Evolutionary conservation across 2,797 vertebrate species (phyloP).

Genomic region (Pseudochaenichthys georgianus): DNA sequence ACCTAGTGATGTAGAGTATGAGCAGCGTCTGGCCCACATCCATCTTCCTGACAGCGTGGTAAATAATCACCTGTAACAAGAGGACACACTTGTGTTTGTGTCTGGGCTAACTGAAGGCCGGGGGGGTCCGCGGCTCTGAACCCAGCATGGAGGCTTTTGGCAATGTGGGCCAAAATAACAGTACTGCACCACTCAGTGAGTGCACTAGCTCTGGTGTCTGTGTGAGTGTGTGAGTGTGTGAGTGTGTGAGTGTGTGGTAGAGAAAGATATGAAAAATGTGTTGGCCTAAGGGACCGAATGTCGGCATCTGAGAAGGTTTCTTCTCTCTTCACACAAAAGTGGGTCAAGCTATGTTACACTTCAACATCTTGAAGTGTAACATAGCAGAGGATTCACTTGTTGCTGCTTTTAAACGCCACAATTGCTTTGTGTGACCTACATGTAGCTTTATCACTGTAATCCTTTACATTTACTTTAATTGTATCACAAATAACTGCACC

Average conservation of each 20-base stretch:
- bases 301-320: constrained; percentile 49
- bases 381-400: constrained; percentile 3
- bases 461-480: constrained; percentile 2
- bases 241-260: constrained; percentile 37
- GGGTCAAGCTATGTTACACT: constrained; percentile 76
- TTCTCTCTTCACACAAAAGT: constrained; percentile 73
- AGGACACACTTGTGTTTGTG: constrained; percentile 59
- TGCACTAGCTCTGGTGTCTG: constrained; percentile 44
- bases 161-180: constrained; percentile 46
- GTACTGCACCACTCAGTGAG: constrained; percentile 49
- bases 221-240: constrained; percentile 34
- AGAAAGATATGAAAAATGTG: constrained; percentile 58
- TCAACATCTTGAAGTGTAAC: constrained; percentile 33
- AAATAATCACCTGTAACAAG: constrained; percentile 65
- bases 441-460: neutral
- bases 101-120: constrained; percentile 65
- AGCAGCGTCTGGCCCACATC: constrained; percentile 48
- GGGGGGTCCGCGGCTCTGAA: constrained; percentile 43
- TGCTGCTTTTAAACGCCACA: constrained; percentile 25
- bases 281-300: constrained; percentile 58
- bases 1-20: constrained; percentile 39
- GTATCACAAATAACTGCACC: neutral
- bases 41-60: constrained; percentile 50
- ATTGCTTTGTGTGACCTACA: neutral
- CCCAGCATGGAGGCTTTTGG: constrained; percentile 55